Base-by-base conservation (phyloP, 1,140 invertebrate species). In the Holotrichia oblita region DNA sequence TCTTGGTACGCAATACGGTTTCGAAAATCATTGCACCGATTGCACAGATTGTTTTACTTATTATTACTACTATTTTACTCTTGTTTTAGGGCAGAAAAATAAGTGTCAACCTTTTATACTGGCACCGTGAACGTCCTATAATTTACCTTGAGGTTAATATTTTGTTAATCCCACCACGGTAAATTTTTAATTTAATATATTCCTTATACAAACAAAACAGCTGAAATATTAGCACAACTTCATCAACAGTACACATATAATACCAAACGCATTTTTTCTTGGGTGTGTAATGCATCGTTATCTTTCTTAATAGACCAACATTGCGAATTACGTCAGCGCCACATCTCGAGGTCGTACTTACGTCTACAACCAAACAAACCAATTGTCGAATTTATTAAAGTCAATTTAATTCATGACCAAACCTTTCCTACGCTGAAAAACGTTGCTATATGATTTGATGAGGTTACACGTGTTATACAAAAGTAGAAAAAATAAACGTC, bases 281-380 rank as follows among this genome's bases (percentile, higher is more conserved):
- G 61, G 27, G 61, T 69, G 61, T 69, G 61, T 34, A 69, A 69
- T 69, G 61, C 61, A 69, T 69, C 61, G 61, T 69, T 69, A 27
- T 69, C 59, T 64, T 20, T 69, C 22, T 69, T 69, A 69, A 69
- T 69, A 69, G 61, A 10, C 61, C 22, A 69, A 27, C 20, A 69
- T 69, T 69, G 61, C 22, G 22, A 69, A 69, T 69, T 69, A 24
- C 61, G 61, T 69, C 61, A 69, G 20, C 20, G 24, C 17, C 20
- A 7, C 61, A 69, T 69, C 61, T 34, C 61, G 61, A 69, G 61
- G 61, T 69, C 61, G 22, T 14, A 69, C 61, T 69, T 69, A 69
- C 61, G 22, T 69, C 20, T 69, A 7, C 27, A 14, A 20, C 61
- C 9, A 69, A 69, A 69, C 61, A 69, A 69, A 69, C 61, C 61